Percentiles rank a stretch among this genome's conserved stretches.
Evolutionary conservation across 30 jellyfish, hydroid and myxozoan genomes (phyloP).

Genomic region (Aurelia aurita complex sp. Pacific): DNA sequence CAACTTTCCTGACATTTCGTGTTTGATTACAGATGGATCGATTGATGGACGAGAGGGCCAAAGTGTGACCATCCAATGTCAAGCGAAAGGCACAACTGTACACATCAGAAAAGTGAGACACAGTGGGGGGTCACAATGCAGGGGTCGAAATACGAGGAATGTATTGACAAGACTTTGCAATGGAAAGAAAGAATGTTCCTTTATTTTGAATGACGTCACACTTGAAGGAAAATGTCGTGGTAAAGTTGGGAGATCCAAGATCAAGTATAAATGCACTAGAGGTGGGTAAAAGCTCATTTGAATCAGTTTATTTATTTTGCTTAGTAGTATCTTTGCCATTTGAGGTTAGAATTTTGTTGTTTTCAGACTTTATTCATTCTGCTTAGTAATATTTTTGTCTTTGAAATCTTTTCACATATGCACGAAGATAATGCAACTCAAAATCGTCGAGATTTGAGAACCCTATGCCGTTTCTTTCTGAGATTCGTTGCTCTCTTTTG

Average conservation of each 20-base stretch:
- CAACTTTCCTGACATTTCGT: neutral
- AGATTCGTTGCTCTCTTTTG: no score
- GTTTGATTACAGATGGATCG: conserved; percentile 34
- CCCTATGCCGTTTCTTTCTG: no score
- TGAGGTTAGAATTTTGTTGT: no score
- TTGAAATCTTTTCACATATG: no score
- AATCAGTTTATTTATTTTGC: no score
- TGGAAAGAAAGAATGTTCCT: conserved; percentile 59
- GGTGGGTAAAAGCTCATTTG: conserved; percentile 17
- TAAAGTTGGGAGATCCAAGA: conserved; percentile 51
- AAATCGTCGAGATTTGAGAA: no score
- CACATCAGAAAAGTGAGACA: conserved; percentile 62
- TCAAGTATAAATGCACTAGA: conserved; percentile 72
- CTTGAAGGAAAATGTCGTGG: conserved; percentile 70
- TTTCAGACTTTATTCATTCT: no score
- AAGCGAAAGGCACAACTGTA: conserved; percentile 43
- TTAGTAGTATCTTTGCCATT: no score
- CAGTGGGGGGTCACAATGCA: conserved; percentile 54
- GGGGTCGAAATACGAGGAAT: conserved; percentile 54
- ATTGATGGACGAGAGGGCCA: conserved; percentile 61
- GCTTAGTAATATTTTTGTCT: no score
- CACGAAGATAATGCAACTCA: no score
- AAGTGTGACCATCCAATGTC: conserved; percentile 50
- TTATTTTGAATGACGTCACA: conserved; percentile 49
- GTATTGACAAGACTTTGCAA: conserved; percentile 56